These are phyloP conservation scores for Zenarchopterus dispar DNA, from an alignment of 2,797 vertebrate species.

Conservation along the genomic window DNA sequence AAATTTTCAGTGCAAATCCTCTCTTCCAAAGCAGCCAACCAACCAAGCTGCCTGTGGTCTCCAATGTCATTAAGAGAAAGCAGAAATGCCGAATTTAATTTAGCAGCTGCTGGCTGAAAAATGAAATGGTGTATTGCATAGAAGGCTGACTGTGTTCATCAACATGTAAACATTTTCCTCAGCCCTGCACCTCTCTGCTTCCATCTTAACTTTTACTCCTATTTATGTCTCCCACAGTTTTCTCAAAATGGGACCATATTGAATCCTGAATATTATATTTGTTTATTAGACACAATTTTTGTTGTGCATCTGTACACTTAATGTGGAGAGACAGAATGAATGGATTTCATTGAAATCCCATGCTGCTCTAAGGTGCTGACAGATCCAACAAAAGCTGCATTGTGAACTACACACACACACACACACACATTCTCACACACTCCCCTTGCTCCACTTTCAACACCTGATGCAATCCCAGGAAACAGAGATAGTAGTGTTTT, in stretches of 20 bases:
- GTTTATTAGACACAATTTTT: constrained; percentile 11
- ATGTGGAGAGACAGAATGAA: constrained; percentile 14
- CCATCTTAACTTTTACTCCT: constrained; percentile 1
- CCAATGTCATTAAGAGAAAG: constrained; percentile 55
- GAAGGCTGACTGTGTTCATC: constrained; percentile 22
- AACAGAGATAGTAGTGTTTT: constrained; percentile 60
- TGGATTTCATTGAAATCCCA: constrained; percentile 21
- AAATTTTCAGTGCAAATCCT: constrained; percentile 39
- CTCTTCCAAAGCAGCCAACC: constrained; percentile 22
- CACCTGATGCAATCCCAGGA: constrained; percentile 75
- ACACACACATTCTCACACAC: constrained; percentile 17
- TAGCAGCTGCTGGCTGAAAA: constrained; percentile 54
- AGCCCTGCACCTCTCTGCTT: constrained; percentile 1
- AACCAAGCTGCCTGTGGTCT: constrained; percentile 53
- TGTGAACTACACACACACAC: constrained; percentile 32
- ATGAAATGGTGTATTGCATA: constrained; percentile 30
- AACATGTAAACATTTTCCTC: constrained; percentile 23
- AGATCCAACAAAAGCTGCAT: constrained; percentile 48
- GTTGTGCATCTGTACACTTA: constrained; percentile 31
- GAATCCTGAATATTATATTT: constrained; percentile 1
- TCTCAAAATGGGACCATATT: not conserved
- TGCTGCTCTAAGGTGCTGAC: constrained; percentile 33
- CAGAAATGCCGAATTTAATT: constrained; percentile 64
- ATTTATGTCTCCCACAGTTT: constrained; percentile 2
- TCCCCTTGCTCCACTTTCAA: constrained; percentile 39